Conservation (phyloP, 2,797 vertebrate genomes). For the Streptopelia turtur region DNA sequence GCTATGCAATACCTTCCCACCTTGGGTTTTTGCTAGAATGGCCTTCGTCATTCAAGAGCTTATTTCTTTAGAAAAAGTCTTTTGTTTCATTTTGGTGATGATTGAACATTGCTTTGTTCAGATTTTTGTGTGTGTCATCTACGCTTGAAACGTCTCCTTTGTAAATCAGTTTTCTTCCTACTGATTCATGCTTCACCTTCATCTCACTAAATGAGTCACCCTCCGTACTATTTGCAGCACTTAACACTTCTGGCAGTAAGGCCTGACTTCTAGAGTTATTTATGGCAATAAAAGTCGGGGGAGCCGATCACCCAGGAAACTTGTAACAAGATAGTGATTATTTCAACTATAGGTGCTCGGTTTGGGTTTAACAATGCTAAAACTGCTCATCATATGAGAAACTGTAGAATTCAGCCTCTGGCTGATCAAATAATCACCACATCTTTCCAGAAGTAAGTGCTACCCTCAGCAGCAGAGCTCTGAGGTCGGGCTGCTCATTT, state of each 20-base stretch:
- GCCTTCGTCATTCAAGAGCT: neutral
- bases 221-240: constrained; percentile 50
- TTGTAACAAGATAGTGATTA: constrained; percentile 22
- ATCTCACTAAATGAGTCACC: constrained; percentile 57
- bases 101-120: constrained; percentile 35
- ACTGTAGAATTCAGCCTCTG: neutral
- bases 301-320: constrained; percentile 15
- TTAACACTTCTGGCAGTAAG: constrained; percentile 41
- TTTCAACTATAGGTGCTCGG: neutral
- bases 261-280: constrained; percentile 49
- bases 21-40: neutral
- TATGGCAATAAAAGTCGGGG: constrained; percentile 31
- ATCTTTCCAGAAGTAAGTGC: neutral
- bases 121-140: neutral
- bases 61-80: neutral
- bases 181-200: constrained; percentile 58
- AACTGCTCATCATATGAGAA: neutral
- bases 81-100: constrained; percentile 29
- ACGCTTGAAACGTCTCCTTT: constrained; percentile 10
- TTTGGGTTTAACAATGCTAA: constrained; percentile 8
- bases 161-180: constrained; percentile 47
- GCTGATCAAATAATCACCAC: neutral
- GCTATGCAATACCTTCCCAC: neutral
- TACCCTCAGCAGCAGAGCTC: neutral
- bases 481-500: neutral